phyloP scores from a whole-genome alignment of 2,888 invertebrate species.

The Xiphydria camelus region DNA sequence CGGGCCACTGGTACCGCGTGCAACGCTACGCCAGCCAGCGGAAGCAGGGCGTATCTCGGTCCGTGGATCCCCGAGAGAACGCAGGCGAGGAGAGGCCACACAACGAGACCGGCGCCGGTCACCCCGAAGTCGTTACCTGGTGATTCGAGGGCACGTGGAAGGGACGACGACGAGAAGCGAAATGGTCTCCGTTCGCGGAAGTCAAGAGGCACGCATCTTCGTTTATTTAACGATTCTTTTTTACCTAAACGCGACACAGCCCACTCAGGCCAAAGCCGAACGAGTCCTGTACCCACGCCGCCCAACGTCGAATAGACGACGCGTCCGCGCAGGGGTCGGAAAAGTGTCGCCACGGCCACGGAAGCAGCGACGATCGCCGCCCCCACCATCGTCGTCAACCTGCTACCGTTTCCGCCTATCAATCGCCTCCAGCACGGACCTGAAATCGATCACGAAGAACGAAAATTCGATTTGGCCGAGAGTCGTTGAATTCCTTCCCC shows the following conservation, averaged over 20 bases:
- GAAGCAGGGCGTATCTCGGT: neutral
- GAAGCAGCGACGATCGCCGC: slow-evolving; percentile 1
- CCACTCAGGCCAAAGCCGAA: slow-evolving; percentile 7
- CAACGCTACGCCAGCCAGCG: slow-evolving; percentile 8
- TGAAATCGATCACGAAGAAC: slow-evolving; percentile 4
- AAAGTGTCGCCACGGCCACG: slow-evolving; percentile 3
- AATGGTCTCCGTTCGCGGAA: no score
- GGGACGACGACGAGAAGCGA: neutral
- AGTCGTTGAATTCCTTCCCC: no score
- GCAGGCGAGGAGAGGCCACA: slow-evolving; percentile 10
- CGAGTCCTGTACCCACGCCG: slow-evolving; percentile 2
- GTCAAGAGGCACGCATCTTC: no score
- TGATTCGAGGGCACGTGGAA: no score
- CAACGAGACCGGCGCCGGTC: slow-evolving; percentile 5
- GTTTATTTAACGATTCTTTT: neutral
- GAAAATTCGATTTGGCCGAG: no score
- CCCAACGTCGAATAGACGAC: slow-evolving; percentile 6
- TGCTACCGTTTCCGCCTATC: slow-evolving; percentile 7
- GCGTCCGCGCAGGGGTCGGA: neutral
- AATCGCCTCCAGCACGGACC: slow-evolving; percentile 13
- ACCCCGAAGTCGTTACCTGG: slow-evolving; percentile 4
- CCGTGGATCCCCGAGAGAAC: slow-evolving; percentile 2
- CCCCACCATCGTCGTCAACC: slow-evolving; percentile 6
- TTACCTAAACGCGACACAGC: slow-evolving; percentile 5
- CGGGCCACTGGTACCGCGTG: slow-evolving; percentile 5